Conservation (phyloP, 1,140 invertebrate species). For the Drosophila nigrodunni region DNA sequence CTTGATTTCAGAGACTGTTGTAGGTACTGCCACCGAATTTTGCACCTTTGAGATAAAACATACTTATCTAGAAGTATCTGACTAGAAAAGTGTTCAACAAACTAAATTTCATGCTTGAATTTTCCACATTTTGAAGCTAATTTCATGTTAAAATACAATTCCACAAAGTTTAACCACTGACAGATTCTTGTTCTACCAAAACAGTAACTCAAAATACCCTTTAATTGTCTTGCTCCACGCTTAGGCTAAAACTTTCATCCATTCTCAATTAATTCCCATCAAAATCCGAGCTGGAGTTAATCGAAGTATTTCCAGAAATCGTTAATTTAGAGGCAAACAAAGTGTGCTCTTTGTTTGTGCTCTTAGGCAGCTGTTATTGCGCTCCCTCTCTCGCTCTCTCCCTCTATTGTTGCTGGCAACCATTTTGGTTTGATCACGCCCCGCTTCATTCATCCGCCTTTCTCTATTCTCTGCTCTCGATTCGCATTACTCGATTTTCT, state of each 20-base stretch:
- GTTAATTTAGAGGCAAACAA: conserved; percentile 3
- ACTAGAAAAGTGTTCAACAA: no score
- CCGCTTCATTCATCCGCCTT: conserved; percentile 61
- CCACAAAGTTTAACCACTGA: no score
- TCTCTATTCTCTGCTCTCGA: background rate
- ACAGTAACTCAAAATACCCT: no score
- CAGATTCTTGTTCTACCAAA: no score
- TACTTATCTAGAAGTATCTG: no score
- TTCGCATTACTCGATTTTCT: background rate
- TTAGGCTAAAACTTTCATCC: background rate
- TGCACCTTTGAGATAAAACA: no score
- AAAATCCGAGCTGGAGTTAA: conserved; percentile 1
- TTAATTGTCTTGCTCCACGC: background rate
- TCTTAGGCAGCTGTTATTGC: conserved; percentile 23
- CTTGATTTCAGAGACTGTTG: no score
- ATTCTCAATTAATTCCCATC: background rate
- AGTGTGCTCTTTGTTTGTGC: conserved; percentile 27
- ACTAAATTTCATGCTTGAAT: no score
- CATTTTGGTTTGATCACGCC: conserved; percentile 77
- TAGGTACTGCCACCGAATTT: no score
- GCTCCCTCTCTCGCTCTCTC: conserved; percentile 3
- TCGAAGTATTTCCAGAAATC: background rate
- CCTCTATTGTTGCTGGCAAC: conserved; percentile 37
- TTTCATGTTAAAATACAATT: no score
- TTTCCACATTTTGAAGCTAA: no score